A percentile compares a stretch with the other conserved stretches of the same genome.
These are phyloP conservation scores for Drosophila auraria DNA, from an alignment of 1,140 invertebrate genomes.

Conservation along the genomic window DNA sequence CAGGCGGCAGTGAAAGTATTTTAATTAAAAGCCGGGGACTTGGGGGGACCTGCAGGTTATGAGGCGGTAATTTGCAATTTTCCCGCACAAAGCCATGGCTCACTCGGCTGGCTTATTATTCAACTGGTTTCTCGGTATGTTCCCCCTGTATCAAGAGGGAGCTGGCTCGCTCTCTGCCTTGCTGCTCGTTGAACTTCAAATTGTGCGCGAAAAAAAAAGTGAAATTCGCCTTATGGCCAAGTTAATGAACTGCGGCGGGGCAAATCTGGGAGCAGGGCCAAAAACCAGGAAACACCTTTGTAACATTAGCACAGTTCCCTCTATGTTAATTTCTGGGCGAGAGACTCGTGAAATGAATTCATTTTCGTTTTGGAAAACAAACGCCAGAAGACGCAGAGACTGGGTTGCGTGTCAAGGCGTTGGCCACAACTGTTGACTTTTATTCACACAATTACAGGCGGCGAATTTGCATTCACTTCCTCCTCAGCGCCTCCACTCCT, in stretches of 20 bases:
- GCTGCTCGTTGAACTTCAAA: slow-evolving; percentile 77
- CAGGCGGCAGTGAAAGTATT: slow-evolving; percentile 77
- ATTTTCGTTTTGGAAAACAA: slow-evolving; percentile 51
- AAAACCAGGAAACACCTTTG: slow-evolving; percentile 59
- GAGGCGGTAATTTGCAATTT: slow-evolving; percentile 78
- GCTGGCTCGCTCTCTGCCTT: not conserved
- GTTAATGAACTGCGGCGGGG: slow-evolving; percentile 64
- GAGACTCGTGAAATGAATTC: slow-evolving; percentile 66
- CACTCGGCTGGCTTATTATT: slow-evolving; percentile 64
- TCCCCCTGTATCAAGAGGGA: not conserved
- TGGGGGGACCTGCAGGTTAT: slow-evolving; percentile 65
- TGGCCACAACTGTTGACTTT: slow-evolving; percentile 80
- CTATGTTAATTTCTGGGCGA: slow-evolving; percentile 66
- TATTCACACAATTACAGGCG: slow-evolving; percentile 78
- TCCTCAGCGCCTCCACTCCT: slow-evolving; percentile 23
- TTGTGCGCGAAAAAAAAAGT: slow-evolving; percentile 72
- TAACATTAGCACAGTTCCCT: slow-evolving; percentile 71
- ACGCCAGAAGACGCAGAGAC: slow-evolving; percentile 12
- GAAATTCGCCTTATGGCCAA: slow-evolving; percentile 65
- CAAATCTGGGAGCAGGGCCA: slow-evolving; percentile 35
- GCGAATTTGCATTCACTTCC: slow-evolving; percentile 60
- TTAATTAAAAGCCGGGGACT: slow-evolving; percentile 66
- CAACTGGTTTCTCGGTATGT: slow-evolving; percentile 78
- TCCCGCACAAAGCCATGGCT: slow-evolving; percentile 49
- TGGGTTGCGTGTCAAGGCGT: slow-evolving; percentile 62